phyloP scores from a whole-genome alignment of 1,140 invertebrate genomes.

The Latrodectus geometricus region DNA sequence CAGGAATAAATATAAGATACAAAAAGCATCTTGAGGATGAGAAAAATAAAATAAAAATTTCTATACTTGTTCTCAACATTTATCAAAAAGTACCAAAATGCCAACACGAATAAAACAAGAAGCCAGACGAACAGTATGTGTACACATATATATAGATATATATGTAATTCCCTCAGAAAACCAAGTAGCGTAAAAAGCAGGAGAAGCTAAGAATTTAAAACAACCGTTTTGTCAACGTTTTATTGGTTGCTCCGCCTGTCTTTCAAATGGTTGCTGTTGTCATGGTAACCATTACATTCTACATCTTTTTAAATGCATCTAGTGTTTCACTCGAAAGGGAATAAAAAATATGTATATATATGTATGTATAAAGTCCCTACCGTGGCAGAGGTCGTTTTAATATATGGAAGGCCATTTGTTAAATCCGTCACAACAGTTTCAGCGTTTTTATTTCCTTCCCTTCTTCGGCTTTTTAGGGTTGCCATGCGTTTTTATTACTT shows the following conservation, averaged over 20 bases:
- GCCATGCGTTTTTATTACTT: constrained; percentile 28
- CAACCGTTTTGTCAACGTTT: constrained; percentile 58
- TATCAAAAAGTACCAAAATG: constrained; percentile 1
- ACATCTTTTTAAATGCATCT: constrained; percentile 57
- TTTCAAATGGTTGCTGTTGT: constrained; percentile 46
- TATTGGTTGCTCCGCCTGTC: constrained; percentile 52
- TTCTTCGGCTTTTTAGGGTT: constrained; percentile 39
- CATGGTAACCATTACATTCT: constrained; percentile 43
- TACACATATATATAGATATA: constrained; percentile 17
- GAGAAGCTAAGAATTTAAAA: constrained; percentile 51
- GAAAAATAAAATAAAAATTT: not conserved
- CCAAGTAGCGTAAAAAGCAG: constrained; percentile 45
- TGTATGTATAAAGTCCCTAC: constrained; percentile 20
- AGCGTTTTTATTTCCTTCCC: constrained; percentile 51
- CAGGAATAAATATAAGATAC: not conserved
- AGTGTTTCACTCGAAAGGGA: constrained; percentile 41
- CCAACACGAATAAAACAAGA: constrained; percentile 3
- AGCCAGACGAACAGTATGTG: not conserved
- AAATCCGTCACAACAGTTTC: constrained; percentile 58
- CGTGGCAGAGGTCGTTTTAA: constrained; percentile 54
- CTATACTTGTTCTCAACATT: constrained; percentile 9
- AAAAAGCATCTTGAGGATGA: not conserved
- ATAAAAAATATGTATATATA: constrained; percentile 19
- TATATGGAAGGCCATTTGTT: constrained; percentile 56
- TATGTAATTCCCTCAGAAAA: not conserved